Percentiles rank a stretch among this genome's conserved stretches.
Conservation (phyloP, 2,113 vertebrate species). For the Gallinago media region DNA sequence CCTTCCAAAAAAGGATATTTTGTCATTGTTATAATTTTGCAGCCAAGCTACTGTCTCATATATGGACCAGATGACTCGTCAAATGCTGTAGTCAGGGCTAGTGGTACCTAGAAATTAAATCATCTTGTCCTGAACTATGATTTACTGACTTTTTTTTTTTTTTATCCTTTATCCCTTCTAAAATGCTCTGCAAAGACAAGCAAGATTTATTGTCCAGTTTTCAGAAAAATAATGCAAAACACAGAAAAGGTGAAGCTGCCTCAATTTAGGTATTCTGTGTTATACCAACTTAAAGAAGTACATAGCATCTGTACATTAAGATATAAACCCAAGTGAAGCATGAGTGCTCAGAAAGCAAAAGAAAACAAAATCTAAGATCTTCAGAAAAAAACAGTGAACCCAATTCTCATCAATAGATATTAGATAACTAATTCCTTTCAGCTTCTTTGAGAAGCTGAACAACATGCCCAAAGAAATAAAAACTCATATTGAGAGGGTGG, state of each 20-base stretch:
- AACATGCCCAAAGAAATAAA: neutral
- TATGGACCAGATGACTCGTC: neutral
- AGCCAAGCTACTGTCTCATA: neutral
- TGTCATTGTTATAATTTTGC: neutral
- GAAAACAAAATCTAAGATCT: neutral
- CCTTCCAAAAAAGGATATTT: neutral
- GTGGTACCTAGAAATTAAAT: neutral
- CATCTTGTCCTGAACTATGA: neutral
- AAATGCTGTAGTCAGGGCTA: neutral
- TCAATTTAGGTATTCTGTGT: neutral
- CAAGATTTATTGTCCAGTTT: neutral
- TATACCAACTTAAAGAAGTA: neutral
- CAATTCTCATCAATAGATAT: neutral
- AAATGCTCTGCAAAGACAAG: neutral
- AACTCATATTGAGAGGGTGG: accelerated
- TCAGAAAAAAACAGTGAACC: neutral
- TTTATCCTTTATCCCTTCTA: neutral
- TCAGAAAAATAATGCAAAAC: neutral
- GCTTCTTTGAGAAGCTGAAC: neutral
- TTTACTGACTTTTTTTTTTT: neutral
- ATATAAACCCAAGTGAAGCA: neutral
- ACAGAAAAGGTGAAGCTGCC: neutral
- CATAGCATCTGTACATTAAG: neutral
- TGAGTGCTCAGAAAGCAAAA: neutral
- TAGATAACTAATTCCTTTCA: neutral